These are phyloP conservation scores for Macrochelys suwanniensis DNA, from an alignment of 2,797 vertebrate genomes.

Conservation along the genomic window DNA sequence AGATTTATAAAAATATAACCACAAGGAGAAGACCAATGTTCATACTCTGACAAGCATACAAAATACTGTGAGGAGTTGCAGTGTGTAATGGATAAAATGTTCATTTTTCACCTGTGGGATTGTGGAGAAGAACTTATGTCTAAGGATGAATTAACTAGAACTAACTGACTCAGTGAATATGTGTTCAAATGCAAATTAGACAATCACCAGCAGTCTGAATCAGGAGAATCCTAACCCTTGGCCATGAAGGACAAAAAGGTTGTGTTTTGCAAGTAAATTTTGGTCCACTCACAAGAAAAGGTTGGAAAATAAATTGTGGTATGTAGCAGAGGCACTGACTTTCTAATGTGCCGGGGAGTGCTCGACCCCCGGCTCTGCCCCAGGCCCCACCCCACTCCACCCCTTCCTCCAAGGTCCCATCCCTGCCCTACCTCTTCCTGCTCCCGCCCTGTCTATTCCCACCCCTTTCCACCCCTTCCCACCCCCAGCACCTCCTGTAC, in stretches of 20 bases:
- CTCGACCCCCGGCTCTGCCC: too few relatives aligned
- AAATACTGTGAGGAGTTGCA: background rate
- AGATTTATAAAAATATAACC: background rate
- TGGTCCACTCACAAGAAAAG: background rate
- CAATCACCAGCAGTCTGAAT: background rate
- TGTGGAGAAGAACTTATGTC: background rate
- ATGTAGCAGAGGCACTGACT: background rate
- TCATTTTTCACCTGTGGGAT: conserved; percentile 3
- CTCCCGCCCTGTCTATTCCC: too few relatives aligned
- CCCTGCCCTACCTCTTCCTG: too few relatives aligned
- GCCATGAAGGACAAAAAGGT: conserved; percentile 8
- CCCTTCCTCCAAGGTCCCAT: too few relatives aligned
- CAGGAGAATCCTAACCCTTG: background rate
- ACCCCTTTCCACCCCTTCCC: too few relatives aligned
- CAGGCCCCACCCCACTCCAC: too few relatives aligned
- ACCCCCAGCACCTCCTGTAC: too few relatives aligned
- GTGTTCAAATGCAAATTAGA: conserved; percentile 30
- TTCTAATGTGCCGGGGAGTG: too few relatives aligned
- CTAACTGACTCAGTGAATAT: conserved; percentile 31
- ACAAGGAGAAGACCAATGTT: background rate
- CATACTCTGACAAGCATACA: conserved; percentile 8
- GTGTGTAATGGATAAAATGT: background rate
- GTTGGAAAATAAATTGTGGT: background rate
- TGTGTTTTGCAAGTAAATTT: conserved; percentile 24
- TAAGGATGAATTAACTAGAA: background rate